These are phyloP conservation scores for Oxytorus armatus DNA, from an alignment of 2,888 invertebrate genomes.

Conservation along the genomic window DNA sequence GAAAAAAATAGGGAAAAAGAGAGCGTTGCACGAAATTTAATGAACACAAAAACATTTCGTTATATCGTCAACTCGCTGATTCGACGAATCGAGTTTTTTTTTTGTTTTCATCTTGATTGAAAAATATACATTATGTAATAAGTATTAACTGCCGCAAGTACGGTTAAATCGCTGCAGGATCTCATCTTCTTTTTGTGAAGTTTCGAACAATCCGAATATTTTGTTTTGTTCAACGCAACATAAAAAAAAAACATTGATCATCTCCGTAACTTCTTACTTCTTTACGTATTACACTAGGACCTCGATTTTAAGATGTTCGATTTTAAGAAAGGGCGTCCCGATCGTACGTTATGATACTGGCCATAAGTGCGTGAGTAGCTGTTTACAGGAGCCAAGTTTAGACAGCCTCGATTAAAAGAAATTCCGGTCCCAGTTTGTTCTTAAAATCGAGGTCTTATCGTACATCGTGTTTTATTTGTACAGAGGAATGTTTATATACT, in stretches of 20 bases:
- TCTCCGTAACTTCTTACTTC: neutral
- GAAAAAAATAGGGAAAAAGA: neutral
- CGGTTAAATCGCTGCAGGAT: slow-evolving; percentile 64
- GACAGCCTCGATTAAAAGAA: no score
- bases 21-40: slow-evolving; percentile 37
- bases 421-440: no score
- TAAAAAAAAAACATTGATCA: neutral
- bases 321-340: no score
- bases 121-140: slow-evolving; percentile 67
- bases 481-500: slow-evolving; percentile 35
- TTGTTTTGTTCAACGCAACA: slow-evolving; percentile 10
- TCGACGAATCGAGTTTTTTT: slow-evolving; percentile 1
- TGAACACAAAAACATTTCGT: slow-evolving; percentile 35
- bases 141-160: slow-evolving; percentile 73
- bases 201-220: no score
- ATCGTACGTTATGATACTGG: no score
- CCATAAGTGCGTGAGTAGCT: no score
- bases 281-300: neutral
- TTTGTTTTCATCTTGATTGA: slow-evolving; percentile 33
- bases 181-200: no score
- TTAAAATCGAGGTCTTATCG: no score
- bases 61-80: slow-evolving; percentile 18
- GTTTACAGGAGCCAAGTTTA: no score
- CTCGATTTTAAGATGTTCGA: no score
- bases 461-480: slow-evolving; percentile 10